Evolutionary conservation across 2,797 vertebrate genomes (phyloP).

Genomic region (Oreochromis grahami): DNA sequence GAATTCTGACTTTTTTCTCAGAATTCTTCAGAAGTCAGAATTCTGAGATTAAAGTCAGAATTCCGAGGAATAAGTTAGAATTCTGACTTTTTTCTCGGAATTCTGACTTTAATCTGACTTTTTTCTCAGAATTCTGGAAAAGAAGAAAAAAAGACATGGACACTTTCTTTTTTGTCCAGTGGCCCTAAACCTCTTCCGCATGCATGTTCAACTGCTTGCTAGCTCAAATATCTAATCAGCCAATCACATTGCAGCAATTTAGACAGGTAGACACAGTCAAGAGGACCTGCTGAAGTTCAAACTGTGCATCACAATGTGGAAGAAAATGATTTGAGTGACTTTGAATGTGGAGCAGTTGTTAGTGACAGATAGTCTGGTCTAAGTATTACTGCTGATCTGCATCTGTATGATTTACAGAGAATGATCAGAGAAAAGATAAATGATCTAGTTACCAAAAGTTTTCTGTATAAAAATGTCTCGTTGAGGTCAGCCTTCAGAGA

Average conservation of each 20-base stretch:
- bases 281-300: neutral
- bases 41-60: too few relatives aligned
- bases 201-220: neutral
- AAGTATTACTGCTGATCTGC: neutral
- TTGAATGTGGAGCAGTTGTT: neutral
- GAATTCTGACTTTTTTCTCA: too few relatives aligned
- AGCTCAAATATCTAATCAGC: neutral
- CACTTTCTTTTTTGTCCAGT: too few relatives aligned
- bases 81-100: too few relatives aligned
- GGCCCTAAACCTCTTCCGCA: neutral
- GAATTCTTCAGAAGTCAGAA: too few relatives aligned
- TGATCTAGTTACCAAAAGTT: neutral
- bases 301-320: neutral
- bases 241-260: neutral
- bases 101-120: too few relatives aligned
- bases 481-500: neutral
- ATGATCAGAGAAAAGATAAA: neutral
- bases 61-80: too few relatives aligned
- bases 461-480: neutral
- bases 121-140: too few relatives aligned
- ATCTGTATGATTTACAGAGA: neutral
- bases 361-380: neutral
- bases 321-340: neutral
- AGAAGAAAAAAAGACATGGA: too few relatives aligned
- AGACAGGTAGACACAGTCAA: rapidly evolving